Conservation (phyloP, 1,140 invertebrate species). For the Drosophila murphyi region DNA sequence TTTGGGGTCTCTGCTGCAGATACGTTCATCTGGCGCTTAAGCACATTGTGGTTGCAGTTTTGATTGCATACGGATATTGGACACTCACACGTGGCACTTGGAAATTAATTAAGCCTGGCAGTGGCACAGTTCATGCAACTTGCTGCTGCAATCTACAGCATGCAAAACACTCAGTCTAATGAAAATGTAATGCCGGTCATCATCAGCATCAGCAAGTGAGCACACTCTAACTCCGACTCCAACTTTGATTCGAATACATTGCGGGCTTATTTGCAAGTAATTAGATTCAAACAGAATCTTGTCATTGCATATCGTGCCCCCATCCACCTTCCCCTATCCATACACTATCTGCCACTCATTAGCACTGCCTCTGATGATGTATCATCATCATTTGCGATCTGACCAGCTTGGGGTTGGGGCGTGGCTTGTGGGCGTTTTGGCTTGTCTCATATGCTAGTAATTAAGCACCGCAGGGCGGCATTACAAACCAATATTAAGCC, state of each 20-base stretch:
- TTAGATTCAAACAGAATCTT: constrained; percentile 50
- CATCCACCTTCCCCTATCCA: neutral
- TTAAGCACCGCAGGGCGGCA: constrained; percentile 58
- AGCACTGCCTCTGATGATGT: constrained; percentile 2
- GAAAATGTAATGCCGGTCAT: constrained; percentile 63
- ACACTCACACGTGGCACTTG: constrained; percentile 75
- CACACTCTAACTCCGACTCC: neutral
- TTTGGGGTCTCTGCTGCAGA: neutral
- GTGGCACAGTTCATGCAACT: constrained; percentile 1
- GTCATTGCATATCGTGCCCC: constrained; percentile 6
- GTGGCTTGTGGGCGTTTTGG: constrained; percentile 17
- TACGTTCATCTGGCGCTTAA: constrained; percentile 30
- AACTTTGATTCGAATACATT: constrained; percentile 21
- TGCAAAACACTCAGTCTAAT: constrained; percentile 56
- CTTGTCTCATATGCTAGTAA: constrained; percentile 51
- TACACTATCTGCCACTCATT: neutral
- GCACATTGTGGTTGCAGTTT: constrained; percentile 50
- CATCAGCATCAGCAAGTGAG: too few species aligned
- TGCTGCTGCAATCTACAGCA: constrained; percentile 21
- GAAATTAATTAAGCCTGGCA: constrained; percentile 73
- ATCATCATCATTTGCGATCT: constrained; percentile 51
- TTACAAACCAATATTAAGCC: constrained; percentile 17
- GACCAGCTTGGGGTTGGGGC: constrained; percentile 18
- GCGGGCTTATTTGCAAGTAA: constrained; percentile 58
- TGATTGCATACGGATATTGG: constrained; percentile 69